These are phyloP conservation scores for Drosophila watanabei DNA, from an alignment of 1,140 invertebrate species.

Conservation along the genomic window DNA sequence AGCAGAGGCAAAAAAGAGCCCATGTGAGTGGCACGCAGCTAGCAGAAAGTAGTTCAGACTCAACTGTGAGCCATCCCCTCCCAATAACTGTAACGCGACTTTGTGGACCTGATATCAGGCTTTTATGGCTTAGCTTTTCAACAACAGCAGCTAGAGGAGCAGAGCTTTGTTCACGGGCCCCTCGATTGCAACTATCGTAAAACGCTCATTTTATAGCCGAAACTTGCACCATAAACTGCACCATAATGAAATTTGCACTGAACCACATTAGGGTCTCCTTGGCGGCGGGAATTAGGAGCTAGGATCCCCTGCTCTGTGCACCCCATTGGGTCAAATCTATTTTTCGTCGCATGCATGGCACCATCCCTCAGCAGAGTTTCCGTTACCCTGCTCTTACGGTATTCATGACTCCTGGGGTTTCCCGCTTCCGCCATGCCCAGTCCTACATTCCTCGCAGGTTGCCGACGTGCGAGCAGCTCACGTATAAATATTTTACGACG, in stretches of 20 bases:
- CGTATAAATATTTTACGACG: conserved; percentile 86
- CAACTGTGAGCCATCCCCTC: not conserved
- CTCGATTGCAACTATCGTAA: conserved; percentile 56
- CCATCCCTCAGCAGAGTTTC: conserved; percentile 44
- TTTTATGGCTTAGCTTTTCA: conserved; percentile 55
- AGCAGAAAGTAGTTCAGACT: conserved; percentile 5
- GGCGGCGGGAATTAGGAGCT: not conserved
- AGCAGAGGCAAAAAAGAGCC: not conserved
- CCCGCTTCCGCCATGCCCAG: not conserved
- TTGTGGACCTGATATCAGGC: conserved; percentile 51
- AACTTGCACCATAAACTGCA: conserved; percentile 55
- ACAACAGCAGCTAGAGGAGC: conserved; percentile 16
- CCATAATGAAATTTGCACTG: conserved; percentile 46
- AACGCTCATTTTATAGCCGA: conserved; percentile 40
- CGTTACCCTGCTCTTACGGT: conserved; percentile 60
- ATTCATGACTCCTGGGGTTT: conserved; percentile 62
- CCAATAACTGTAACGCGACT: conserved; percentile 41
- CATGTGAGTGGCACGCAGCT: not conserved
- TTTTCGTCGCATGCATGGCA: conserved; percentile 50
- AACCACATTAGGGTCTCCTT: conserved; percentile 11
- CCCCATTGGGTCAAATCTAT: conserved; percentile 59
- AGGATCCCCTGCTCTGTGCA: conserved; percentile 5
- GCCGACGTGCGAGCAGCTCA: conserved; percentile 63
- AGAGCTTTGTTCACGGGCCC: conserved; percentile 60
- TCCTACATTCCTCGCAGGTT: conserved; percentile 24